A percentile compares a stretch with the other conserved stretches of the same genome.
Conservation (phyloP, 2,888 invertebrate species). For the Mayetiola destructor region DNA sequence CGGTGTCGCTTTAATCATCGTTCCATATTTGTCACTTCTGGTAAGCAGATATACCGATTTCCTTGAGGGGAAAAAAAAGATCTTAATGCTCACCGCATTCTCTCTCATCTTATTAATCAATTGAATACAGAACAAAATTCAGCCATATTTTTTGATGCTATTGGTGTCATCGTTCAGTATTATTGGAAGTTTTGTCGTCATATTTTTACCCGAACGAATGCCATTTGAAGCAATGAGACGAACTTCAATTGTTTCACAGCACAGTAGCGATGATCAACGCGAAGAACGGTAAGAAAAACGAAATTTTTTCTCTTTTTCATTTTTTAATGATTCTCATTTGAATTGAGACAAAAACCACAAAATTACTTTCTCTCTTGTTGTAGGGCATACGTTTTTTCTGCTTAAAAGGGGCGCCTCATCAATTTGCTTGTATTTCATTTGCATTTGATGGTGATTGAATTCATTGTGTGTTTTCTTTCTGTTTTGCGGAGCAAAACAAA, state of each 20-base stretch:
- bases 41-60: conserved; percentile 35
- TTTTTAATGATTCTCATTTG: not conserved
- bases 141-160: conserved; percentile 54
- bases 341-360: no score
- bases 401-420: not conserved
- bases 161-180: conserved; percentile 54
- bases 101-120: not conserved
- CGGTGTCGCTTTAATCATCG: conserved; percentile 54
- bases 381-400: conserved; percentile 1
- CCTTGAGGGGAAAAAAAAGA: not conserved
- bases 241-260: not conserved
- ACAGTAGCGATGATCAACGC: not conserved
- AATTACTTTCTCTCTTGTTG: not conserved
- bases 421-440: no score
- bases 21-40: conserved; percentile 64
- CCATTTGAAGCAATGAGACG: conserved; percentile 19
- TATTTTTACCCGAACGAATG: conserved; percentile 63
- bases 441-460: no score
- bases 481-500: no score
- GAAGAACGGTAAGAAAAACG: conserved; percentile 20
- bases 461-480: no score
- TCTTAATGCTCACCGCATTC: not conserved
- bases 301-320: conserved; percentile 10
- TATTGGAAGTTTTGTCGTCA: conserved; percentile 54
- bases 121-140: conserved; percentile 42